These are phyloP conservation scores for Patella caerulea DNA, from an alignment of 2,888 invertebrate species.

Conservation along the genomic window DNA sequence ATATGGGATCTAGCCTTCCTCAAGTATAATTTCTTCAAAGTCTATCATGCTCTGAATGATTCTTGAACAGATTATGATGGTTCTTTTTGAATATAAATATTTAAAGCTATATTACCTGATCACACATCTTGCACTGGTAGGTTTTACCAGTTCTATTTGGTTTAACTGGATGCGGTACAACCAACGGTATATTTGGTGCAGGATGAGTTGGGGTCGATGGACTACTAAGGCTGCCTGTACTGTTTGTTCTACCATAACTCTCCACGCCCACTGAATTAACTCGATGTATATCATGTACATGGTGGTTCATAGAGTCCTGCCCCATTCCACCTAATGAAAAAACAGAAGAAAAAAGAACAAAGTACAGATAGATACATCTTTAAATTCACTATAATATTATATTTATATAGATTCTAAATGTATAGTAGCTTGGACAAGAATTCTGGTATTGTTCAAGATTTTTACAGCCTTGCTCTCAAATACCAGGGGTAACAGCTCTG, in stretches of 20 bases:
- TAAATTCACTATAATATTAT: background rate
- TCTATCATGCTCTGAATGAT: no score
- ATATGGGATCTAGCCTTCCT: no score
- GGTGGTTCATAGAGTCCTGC: slow-evolving; percentile 39
- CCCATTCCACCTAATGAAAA: slow-evolving; percentile 23
- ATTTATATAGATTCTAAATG: no score
- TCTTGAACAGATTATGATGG: no score
- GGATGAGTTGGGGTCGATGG: slow-evolving; percentile 56
- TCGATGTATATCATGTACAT: slow-evolving; percentile 49
- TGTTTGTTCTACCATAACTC: slow-evolving; percentile 58
- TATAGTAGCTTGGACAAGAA: no score
- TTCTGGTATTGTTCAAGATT: no score
- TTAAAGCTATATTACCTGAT: slow-evolving; percentile 53
- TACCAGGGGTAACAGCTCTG: no score
- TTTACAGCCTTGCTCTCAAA: no score
- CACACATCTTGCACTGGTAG: slow-evolving; percentile 68
- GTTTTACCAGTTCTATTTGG: slow-evolving; percentile 57
- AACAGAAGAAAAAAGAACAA: slow-evolving; percentile 7
- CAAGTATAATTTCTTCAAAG: no score
- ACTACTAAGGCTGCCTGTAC: slow-evolving; percentile 56
- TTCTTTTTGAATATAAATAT: no score
- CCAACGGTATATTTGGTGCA: slow-evolving; percentile 55
- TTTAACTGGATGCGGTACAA: slow-evolving; percentile 66
- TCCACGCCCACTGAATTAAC: slow-evolving; percentile 57
- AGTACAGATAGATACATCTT: slow-evolving; percentile 4